Evolutionary conservation across 2,888 invertebrate genomes (phyloP), one percentile per base, ranked within the genome.

Genomic region (Gortyna flavago): DNA sequence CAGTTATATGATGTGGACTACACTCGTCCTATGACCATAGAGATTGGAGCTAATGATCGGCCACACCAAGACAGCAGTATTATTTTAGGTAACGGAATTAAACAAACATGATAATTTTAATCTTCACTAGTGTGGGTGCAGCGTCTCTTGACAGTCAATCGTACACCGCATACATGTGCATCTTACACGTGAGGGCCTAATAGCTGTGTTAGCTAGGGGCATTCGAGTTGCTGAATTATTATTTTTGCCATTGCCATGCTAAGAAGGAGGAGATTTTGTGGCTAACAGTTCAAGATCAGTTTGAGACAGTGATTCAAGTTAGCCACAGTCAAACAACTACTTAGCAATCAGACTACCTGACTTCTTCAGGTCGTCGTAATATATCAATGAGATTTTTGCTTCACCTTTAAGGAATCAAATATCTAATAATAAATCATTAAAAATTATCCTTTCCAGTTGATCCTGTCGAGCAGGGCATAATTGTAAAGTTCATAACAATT

Each of bases 21-120:
- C 72, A 96, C 95, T 21, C 89, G 93, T 38, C 94, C 95, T 0
- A 93, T 96, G 48, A 95, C 95, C 44, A 94, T 96, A 75, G 96
- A 96, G 82, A 95, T 96, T 71, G 96, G 96, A 21, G 94, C 93
- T 0, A 90, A 92, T 5, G 96, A 96, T 73, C 93, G 93, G 77
- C 94, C 94, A 44, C 93, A 93, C 41, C 95, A 95, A 86, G 96
- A 96, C 80, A 94, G 90, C 77, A 95, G 94, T 86, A 93, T 96
- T 77, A 91, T 94, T 83, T 90, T 96, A 87, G 95, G 96, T 96
- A 83, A 85, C 2, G 1, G 2, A 25, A 11, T 11, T 5, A 21
- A 35, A 62, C 35, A 21, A 35, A 11, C 9, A 62, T 62, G 5
- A 35, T 62, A 9, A 25, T 35, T 62, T 13, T 21, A 35, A 35